Base-by-base conservation (phyloP, 2,888 invertebrate species). In the Aromia moschata region DNA sequence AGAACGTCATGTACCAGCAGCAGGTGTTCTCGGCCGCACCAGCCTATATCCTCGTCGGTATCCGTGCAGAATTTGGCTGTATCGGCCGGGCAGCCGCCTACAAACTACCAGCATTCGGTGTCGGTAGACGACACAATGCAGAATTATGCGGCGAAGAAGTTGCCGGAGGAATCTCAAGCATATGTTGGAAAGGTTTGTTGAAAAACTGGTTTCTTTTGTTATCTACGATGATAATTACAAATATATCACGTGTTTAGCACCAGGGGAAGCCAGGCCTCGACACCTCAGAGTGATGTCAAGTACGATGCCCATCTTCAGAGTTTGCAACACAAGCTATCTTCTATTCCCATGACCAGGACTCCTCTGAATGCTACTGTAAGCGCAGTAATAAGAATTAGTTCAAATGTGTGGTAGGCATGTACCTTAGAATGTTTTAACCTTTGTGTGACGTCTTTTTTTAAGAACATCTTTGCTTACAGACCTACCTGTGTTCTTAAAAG, bases 291-390 rank as follows among this genome's bases (percentile, higher is more conserved):
- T 69, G 83, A 83, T 61, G 86, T 86, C 57, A 83, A 85, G 1
- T 89, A 90, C 77, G 88, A 84, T 74, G 84, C 86, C 43, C 89
- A 89, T 75, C 86, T 90, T 84, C 85, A 89, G 70, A 86, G 85
- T 44, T 79, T 90, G 63, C 90, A 90, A 70, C 89, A 90, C 75
- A 89, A 90, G 75, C 81, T 90, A 33, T 83, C 84, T 56, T 83
- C 83, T 63, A 85, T 86, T 66, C 84, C 85, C n/a, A 82, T 72
- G 55, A 60, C 67, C 5, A 67, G 72, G 49, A 71, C 74, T 37
- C 68, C 70, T 16, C 74, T 76, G 64, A 64, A 60, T 37, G 72
- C 74, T 37, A 76, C 77, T 71, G 86, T 86, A 75, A 82, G 84
- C 10, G 7, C 7, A 3, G 25, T 7, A 7, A 25, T 5, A 25